Percentiles rank a stretch among this genome's conserved stretches.
phyloP scores from a whole-genome alignment of 2,113 vertebrate genomes.

The Carassius auratus region DNA sequence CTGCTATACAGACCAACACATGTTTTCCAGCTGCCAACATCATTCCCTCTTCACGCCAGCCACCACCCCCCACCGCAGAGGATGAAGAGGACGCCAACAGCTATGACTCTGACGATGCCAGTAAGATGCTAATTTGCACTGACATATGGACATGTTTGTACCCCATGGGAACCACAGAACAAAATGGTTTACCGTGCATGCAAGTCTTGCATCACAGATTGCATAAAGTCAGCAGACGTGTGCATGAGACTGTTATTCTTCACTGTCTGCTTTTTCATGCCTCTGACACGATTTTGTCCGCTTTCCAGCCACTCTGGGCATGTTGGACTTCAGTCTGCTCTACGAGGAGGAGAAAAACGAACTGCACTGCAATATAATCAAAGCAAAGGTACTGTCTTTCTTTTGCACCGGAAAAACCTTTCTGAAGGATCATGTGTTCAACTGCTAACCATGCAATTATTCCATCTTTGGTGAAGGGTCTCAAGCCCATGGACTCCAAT shows the following conservation, averaged over 20 bases:
- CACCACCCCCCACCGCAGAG: conserved; percentile 65
- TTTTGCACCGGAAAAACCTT: background rate
- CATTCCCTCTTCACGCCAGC: conserved; percentile 41
- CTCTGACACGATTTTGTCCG: background rate
- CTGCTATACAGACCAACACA: conserved; percentile 65
- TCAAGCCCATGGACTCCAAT: conserved; percentile 88
- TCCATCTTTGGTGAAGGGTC: conserved; percentile 71
- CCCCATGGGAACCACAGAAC: conserved; percentile 35
- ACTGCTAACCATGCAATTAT: background rate
- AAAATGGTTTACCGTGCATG: conserved; percentile 35
- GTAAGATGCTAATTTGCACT: conserved; percentile 66
- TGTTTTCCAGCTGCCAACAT: conserved; percentile 58
- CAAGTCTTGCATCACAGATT: conserved; percentile 27
- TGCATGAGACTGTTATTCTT: background rate
- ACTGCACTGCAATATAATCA: conserved; percentile 83
- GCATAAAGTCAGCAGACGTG: background rate
- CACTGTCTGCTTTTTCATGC: background rate
- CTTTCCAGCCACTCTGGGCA: conserved; percentile 79
- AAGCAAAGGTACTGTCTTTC: conserved; percentile 78
- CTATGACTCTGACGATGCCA: conserved; percentile 86
- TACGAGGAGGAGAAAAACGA: conserved; percentile 81
- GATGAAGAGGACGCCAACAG: conserved; percentile 84
- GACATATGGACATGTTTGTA: conserved; percentile 37
- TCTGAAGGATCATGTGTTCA: conserved; percentile 13
- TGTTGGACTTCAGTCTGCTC: conserved; percentile 85